Base-by-base conservation (phyloP, 2,888 invertebrate species). In the Mylabris sibirica region DNA sequence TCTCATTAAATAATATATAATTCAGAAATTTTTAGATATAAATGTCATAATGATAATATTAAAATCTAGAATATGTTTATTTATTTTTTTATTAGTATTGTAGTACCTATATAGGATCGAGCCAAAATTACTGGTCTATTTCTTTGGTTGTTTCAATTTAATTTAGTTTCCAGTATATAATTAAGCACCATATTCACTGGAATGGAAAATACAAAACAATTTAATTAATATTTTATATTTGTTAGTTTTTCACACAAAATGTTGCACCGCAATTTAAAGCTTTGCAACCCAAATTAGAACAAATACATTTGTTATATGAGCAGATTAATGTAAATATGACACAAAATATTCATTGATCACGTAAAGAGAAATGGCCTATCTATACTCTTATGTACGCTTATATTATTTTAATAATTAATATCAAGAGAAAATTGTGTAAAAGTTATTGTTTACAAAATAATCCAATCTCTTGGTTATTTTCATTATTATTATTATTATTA, bases 1-100 rank as follows among this genome's bases (percentile, higher is more conserved):
- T 70, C 70, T 70, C 65, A 70, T 70, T 64, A 65, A 70, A 68
- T 64, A 66, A 69, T 64, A 44, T 63, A 62, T 59, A 59, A 5
- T 59, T 65, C 38, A 44, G 57, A 63, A 59, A n/a, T 41, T 62
- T 65, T 65, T 2, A 60, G 63, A 61, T 34, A 64, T 38, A 67
- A 61, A 35, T 38, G 62, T 20, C 20, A 49, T 49, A 49, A n/a
- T 44, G 20, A 14, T n/a, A 24, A 26, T 26, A 57, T 26, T 26
- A 14, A 57, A 66, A 69, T 60, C 63, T 66, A 57, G 61, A 66
- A 63, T 59, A 14, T 59, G 35, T 53, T 60, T 34, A 69, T 26
- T 63, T 66, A 69, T 63, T 35, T 38, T 38, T 38, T 38, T 44
- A 30, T 30, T 30, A 30, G 30, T 44, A 44, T 44, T 5, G 44